Conservation (phyloP, 1,140 invertebrate species). For the Bombyx mandarina region DNA sequence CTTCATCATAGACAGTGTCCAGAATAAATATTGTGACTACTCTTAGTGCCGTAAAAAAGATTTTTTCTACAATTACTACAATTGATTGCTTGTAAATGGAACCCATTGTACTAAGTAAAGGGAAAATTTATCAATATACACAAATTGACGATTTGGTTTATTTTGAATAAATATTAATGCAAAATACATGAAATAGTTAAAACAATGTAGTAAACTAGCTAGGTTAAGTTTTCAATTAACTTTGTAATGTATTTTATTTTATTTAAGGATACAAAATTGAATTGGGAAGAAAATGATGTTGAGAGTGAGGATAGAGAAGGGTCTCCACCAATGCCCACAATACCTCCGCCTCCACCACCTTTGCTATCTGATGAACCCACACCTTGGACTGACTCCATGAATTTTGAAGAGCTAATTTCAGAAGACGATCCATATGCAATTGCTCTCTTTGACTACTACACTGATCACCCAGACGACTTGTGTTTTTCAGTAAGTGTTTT, state of each 20-base stretch:
- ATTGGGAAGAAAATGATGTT: constrained; percentile 33
- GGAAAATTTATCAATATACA: too few species aligned
- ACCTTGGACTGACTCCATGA: constrained; percentile 31
- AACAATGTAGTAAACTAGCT: too few species aligned
- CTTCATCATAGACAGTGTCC: too few species aligned
- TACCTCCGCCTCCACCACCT: constrained; percentile 81
- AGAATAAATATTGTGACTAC: too few species aligned
- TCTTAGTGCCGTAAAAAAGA: too few species aligned
- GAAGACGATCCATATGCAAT: constrained; percentile 75
- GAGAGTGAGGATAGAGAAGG: constrained; percentile 40
- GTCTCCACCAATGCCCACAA: constrained; percentile 83
- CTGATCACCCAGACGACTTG: constrained; percentile 80
- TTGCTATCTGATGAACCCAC: constrained; percentile 55
- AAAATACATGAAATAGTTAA: too few species aligned
- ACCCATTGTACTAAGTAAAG: too few species aligned
- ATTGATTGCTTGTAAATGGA: too few species aligned
- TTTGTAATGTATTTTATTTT: neutral
- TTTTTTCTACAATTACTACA: too few species aligned
- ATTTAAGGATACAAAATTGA: constrained; percentile 37
- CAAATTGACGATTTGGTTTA: too few species aligned
- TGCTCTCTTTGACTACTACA: constrained; percentile 81
- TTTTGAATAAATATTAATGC: too few species aligned
- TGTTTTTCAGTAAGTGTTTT: constrained; percentile 75
- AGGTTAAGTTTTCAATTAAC: too few species aligned
- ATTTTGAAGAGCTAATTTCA: constrained; percentile 4